These are phyloP conservation scores for Drosophila dunni DNA, from an alignment of 1,140 invertebrate genomes.

Conservation along the genomic window DNA sequence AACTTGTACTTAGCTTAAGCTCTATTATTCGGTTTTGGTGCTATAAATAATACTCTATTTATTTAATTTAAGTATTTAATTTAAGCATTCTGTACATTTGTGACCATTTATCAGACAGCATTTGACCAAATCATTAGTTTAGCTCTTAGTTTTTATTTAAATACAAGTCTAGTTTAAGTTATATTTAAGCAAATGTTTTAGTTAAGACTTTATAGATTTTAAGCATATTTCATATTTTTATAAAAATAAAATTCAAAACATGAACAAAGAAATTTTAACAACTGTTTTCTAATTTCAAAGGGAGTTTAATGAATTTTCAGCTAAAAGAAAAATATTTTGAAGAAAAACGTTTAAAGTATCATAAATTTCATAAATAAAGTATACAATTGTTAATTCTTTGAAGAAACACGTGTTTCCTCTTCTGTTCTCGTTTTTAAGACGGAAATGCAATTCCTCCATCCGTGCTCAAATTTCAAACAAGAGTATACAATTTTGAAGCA, in stretches of 20 bases:
- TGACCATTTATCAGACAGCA: conserved; percentile 64
- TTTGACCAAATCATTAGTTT: conserved; percentile 72
- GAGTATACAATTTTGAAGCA: neutral
- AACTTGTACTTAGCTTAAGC: conserved; percentile 35
- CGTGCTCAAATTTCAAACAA: conserved; percentile 22
- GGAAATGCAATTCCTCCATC: conserved; percentile 13
- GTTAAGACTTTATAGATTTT: conserved; percentile 56
- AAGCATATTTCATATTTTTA: conserved; percentile 56
- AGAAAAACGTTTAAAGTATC: too few relatives aligned
- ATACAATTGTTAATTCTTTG: too few relatives aligned
- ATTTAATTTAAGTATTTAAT: conserved; percentile 51
- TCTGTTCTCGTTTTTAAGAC: neutral
- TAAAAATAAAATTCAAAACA: conserved; percentile 57
- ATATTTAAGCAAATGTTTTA: conserved; percentile 49
- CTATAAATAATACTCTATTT: conserved; percentile 47
- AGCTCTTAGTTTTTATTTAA: conserved; percentile 43
- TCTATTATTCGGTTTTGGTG: conserved; percentile 75
- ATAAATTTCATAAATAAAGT: too few relatives aligned
- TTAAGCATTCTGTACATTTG: conserved; percentile 70
- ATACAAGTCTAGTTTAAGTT: conserved; percentile 32
- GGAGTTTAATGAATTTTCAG: too few relatives aligned
- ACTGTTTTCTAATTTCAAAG: neutral
- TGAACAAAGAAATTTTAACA: conserved; percentile 28
- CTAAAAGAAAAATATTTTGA: too few relatives aligned
- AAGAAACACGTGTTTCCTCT: neutral